Base-by-base conservation (phyloP, 1,140 invertebrate genomes). In the Wiebesia pumilae region DNA sequence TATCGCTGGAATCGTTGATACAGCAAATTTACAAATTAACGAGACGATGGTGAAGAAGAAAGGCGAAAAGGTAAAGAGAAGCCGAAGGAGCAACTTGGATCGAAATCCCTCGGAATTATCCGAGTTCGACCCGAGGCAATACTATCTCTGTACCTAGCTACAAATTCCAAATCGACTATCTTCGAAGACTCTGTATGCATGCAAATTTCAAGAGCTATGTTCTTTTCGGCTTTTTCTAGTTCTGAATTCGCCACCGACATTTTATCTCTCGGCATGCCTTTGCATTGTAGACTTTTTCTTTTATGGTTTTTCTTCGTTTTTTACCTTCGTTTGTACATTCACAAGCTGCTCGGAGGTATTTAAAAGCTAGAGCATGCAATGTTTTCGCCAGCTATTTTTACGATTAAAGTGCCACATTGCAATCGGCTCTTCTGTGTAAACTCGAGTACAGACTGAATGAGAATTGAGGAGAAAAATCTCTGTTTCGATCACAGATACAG, bases 1-100 rank as follows among this genome's bases (percentile, higher is more conserved):
- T n/a, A 78, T 43, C 82, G 12, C 27, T 27, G 24, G 24, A 3
- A 3, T 14, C 12, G 65, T 65, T 43, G 40, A 75, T 33, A 58
- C 40, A 30, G 4, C 19, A 43, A 6, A 51, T 84, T 58, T 67
- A 62, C 83, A 69, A 84, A 84, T 84, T 84, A 84, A 84, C 62
- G 83, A 84, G 62, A 19, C 16, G 30, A n/a, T 0, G 40, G 40
- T n/a, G 43, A 19, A 14, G 30, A 24, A 33, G 77, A 30, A 27
- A 3, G 43, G 1, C 14, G n/a, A 1, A 7, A n/a, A 35, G 67
- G 33, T 30, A 69, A 35, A 69, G 67, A 69, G 67, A 69, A 54
- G 47, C 73, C 27, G 47, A 82, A 67, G 27, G 80, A 38, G 27
- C 62, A 82, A 82, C 80, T 81, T 69, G 67, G 67, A 83, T 75